phyloP scores from a whole-genome alignment of 2,888 invertebrate genomes.

The Pollenia angustigena region DNA sequence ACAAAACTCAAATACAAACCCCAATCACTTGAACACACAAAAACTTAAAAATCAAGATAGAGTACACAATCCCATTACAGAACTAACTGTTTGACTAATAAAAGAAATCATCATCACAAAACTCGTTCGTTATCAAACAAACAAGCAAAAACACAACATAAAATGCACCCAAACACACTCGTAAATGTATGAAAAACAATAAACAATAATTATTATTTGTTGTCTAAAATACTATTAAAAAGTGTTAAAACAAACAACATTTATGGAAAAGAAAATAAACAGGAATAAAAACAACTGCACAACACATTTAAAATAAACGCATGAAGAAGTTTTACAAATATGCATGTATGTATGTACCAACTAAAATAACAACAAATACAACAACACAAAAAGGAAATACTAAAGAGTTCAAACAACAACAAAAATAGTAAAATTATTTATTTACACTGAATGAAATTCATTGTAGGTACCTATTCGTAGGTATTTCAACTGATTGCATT shows the following conservation, averaged over 20 bases:
- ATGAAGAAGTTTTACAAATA: conserved; percentile 18
- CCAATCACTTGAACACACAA: not conserved
- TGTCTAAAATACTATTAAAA: conserved; percentile 30
- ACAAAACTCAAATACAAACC: not conserved
- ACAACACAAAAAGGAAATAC: not conserved
- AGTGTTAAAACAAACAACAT: not conserved
- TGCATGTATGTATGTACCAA: no score
- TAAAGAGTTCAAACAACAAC: not conserved
- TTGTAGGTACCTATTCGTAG: conserved; percentile 24
- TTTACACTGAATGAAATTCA: not conserved
- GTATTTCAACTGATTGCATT: conserved; percentile 53
- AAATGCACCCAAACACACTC: not conserved
- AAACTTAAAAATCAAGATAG: not conserved
- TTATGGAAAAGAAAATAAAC: conserved; percentile 18
- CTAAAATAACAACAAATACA: conserved; percentile 12
- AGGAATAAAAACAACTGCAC: conserved; percentile 23
- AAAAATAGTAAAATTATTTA: conserved; percentile 5
- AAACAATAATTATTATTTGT: conserved; percentile 43
- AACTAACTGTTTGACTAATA: not conserved
- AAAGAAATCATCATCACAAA: not conserved
- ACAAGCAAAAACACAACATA: not conserved
- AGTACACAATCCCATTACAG: not conserved
- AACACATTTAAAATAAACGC: conserved; percentile 11
- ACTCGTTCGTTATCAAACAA: not conserved
- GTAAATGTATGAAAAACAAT: conserved; percentile 43